phyloP scores from a whole-genome alignment of 2,888 invertebrate genomes.

The Ophonus ardosiacus region DNA sequence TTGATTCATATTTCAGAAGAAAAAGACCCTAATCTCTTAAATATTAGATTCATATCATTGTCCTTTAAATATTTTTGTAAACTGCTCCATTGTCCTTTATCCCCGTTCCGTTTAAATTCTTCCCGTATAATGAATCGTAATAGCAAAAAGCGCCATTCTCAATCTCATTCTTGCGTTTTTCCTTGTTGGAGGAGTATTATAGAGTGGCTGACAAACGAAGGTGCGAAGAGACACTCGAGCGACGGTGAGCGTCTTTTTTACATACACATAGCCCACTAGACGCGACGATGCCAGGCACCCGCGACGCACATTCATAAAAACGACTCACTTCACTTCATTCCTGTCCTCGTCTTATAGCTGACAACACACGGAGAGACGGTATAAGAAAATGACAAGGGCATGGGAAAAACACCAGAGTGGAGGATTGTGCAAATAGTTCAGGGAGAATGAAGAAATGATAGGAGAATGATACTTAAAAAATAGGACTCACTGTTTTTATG shows the following conservation, averaged over 20 bases:
- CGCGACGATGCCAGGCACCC: not conserved
- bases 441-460: too few relatives aligned
- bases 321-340: slow-evolving; percentile 44
- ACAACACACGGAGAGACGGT: not conserved
- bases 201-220: slow-evolving; percentile 43
- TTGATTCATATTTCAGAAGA: too few relatives aligned
- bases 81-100: too few relatives aligned
- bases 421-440: not conserved
- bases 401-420: not conserved
- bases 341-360: not conserved
- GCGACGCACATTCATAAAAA: slow-evolving; percentile 42
- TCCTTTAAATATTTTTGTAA: too few relatives aligned
- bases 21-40: too few relatives aligned
- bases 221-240: slow-evolving; percentile 42
- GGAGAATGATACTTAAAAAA: too few relatives aligned
- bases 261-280: slow-evolving; percentile 47
- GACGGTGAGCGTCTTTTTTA: slow-evolving; percentile 36
- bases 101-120: not conserved
- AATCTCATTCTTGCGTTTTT: slow-evolving; percentile 14
- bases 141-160: slow-evolving; percentile 12
- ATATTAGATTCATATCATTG: too few relatives aligned
- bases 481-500: too few relatives aligned
- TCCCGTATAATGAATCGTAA: not conserved
- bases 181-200: not conserved
- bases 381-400: slow-evolving; percentile 5